phyloP scores from a whole-genome alignment of 2,888 invertebrate genomes.

The Allolobophora icterica region DNA sequence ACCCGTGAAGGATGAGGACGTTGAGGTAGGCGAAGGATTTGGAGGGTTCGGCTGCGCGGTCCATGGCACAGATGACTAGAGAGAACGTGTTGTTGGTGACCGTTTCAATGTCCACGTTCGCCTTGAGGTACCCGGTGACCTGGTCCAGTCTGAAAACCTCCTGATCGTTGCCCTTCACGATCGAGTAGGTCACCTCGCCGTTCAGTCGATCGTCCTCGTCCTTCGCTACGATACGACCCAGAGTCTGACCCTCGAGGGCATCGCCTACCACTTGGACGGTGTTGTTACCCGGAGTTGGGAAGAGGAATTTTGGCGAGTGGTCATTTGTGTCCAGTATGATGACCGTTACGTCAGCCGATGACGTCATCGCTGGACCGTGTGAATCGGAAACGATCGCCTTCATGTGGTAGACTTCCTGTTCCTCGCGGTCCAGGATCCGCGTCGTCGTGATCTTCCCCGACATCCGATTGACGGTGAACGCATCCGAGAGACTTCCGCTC shows the following conservation, averaged over 20 bases:
- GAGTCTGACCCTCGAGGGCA: conserved; percentile 20
- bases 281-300: conserved; percentile 36
- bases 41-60: conserved; percentile 17
- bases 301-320: conserved; percentile 43
- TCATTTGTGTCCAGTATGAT: conserved; percentile 79
- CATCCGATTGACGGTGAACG: conserved; percentile 37
- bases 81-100: conserved; percentile 24
- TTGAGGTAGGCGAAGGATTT: conserved; percentile 23
- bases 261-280: conserved; percentile 4
- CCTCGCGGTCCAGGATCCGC: conserved; percentile 38
- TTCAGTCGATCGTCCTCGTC: conserved; percentile 25
- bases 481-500: conserved; percentile 33
- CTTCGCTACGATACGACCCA: background rate
- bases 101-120: conserved; percentile 67
- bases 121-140: conserved; percentile 82
- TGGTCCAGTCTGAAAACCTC: conserved; percentile 88
- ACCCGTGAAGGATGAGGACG: conserved; percentile 23
- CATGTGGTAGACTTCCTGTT: conserved; percentile 30
- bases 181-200: conserved; percentile 65
- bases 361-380: conserved; percentile 9
- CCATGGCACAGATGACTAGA: conserved; percentile 31
- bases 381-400: conserved; percentile 31
- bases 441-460: conserved; percentile 35
- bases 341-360: conserved; percentile 74
- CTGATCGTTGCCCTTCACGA: conserved; percentile 83